These are phyloP conservation scores for Trisateles emortualis DNA, from an alignment of 2,888 invertebrate species.

Conservation along the genomic window DNA sequence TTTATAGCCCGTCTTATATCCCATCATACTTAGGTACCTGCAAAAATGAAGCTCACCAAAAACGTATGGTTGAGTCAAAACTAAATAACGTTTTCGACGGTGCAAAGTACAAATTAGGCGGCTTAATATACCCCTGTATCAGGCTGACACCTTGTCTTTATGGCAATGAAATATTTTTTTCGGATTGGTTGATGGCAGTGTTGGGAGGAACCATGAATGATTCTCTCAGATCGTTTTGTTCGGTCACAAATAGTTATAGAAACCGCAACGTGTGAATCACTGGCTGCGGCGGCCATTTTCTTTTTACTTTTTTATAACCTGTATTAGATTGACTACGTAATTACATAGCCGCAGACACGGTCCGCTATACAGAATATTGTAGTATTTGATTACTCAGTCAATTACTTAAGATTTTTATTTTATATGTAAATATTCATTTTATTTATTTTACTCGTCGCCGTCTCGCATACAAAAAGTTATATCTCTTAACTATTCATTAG, in stretches of 20 bases:
- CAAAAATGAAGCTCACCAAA: slow-evolving; percentile 64
- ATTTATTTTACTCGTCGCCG: slow-evolving; percentile 11
- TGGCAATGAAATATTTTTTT: slow-evolving; percentile 60
- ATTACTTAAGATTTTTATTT: slow-evolving; percentile 18
- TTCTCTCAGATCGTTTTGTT: slow-evolving; percentile 52
- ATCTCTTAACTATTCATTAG: slow-evolving; percentile 42
- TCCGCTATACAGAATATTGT: slow-evolving; percentile 13
- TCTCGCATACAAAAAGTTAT: slow-evolving; percentile 12
- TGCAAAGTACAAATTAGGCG: slow-evolving; percentile 68
- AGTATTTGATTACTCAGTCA: slow-evolving; percentile 26
- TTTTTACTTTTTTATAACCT: slow-evolving; percentile 44
- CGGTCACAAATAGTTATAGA: slow-evolving; percentile 65
- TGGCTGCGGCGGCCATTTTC: slow-evolving; percentile 49
- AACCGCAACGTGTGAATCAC: slow-evolving; percentile 70
- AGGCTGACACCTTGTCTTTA: slow-evolving; percentile 63
- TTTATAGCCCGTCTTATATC: slow-evolving; percentile 60
- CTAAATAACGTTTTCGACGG: slow-evolving; percentile 57
- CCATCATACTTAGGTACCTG: slow-evolving; percentile 64
- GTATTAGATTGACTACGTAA: slow-evolving; percentile 49
- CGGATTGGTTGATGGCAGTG: slow-evolving; percentile 63
- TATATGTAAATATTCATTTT: slow-evolving; percentile 3
- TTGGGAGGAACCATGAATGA: slow-evolving; percentile 58
- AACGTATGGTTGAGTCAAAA: slow-evolving; percentile 63
- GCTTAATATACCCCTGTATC: slow-evolving; percentile 58
- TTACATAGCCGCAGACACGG: slow-evolving; percentile 32